Conservation (phyloP, 92 coral and sea anemone genomes). For the Plumapathes pennacea region DNA sequence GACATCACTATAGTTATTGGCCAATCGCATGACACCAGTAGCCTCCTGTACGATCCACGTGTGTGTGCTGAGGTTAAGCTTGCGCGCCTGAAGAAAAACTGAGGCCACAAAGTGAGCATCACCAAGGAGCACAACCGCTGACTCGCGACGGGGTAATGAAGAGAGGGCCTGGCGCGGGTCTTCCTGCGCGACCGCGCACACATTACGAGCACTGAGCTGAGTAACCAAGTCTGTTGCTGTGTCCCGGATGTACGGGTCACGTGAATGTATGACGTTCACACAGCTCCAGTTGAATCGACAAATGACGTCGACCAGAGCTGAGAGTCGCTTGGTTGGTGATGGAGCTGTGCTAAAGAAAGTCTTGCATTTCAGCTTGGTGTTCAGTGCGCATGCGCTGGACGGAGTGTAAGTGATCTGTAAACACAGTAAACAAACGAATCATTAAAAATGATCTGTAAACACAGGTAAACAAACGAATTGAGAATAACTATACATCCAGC, state of each 20-base stretch:
- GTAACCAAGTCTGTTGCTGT: constrained; percentile 41
- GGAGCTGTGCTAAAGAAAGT: constrained; percentile 61
- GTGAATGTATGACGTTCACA: constrained; percentile 67
- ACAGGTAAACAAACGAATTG: no score
- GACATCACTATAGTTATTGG: constrained; percentile 27
- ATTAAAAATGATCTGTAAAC: no score
- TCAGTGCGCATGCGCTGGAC: no score
- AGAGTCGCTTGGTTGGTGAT: constrained; percentile 52
- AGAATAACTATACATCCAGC: no score
- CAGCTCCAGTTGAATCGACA: constrained; percentile 62
- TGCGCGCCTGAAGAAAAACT: constrained; percentile 63
- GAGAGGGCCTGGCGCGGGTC: no score
- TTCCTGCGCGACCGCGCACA: constrained; percentile 60
- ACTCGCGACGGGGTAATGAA: no score
- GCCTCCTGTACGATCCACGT: constrained; percentile 74
- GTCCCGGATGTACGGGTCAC: constrained; percentile 39
- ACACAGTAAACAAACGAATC: no score
- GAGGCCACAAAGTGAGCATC: constrained; percentile 29
- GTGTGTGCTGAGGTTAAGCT: constrained; percentile 56
- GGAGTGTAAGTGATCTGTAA: no score
- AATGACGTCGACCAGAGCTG: constrained; percentile 56
- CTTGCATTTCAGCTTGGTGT: constrained; percentile 33
- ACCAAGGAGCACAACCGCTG: constrained; percentile 60
- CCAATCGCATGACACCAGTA: constrained; percentile 14
- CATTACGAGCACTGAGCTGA: constrained; percentile 44